A percentile compares a stretch with the other conserved stretches of the same genome.
Conservation (phyloP, 1,140 invertebrate genomes). For the Oryctes rhinoceros region DNA sequence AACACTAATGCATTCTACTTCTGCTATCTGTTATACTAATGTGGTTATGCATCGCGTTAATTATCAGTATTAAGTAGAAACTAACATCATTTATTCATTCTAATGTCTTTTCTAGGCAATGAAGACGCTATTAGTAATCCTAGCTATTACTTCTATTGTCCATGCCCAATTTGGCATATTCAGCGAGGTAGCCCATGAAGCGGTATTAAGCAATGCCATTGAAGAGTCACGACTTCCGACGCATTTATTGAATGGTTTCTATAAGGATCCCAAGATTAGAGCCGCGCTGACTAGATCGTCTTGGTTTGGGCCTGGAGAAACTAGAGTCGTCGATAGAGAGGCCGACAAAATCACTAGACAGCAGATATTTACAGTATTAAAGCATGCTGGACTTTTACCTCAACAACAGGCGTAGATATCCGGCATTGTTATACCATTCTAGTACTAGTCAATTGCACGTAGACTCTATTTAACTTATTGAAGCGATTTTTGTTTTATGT, state of each 20-base stretch:
- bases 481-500: no score
- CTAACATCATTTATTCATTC: no score
- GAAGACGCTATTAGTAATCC: no score
- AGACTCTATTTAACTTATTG: no score
- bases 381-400: constrained; percentile 67
- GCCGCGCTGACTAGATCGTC: constrained; percentile 64
- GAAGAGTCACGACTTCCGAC: constrained; percentile 59
- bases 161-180: not conserved
- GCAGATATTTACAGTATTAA: constrained; percentile 69
- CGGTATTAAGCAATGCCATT: constrained; percentile 60
- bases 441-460: no score
- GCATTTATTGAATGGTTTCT: constrained; percentile 61
- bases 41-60: no score
- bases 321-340: constrained; percentile 65
- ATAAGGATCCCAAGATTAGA: constrained; percentile 61
- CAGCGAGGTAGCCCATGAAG: constrained; percentile 53
- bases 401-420: constrained; percentile 43
- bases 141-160: no score
- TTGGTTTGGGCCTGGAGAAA: constrained; percentile 67
- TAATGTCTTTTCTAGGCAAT: no score
- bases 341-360: constrained; percentile 66
- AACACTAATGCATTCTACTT: no score
- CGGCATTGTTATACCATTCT: no score
- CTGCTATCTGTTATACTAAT: no score
- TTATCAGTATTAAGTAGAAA: no score